phyloP scores from a whole-genome alignment of 2,113 vertebrate genomes.

The Callithrix jacchus region DNA sequence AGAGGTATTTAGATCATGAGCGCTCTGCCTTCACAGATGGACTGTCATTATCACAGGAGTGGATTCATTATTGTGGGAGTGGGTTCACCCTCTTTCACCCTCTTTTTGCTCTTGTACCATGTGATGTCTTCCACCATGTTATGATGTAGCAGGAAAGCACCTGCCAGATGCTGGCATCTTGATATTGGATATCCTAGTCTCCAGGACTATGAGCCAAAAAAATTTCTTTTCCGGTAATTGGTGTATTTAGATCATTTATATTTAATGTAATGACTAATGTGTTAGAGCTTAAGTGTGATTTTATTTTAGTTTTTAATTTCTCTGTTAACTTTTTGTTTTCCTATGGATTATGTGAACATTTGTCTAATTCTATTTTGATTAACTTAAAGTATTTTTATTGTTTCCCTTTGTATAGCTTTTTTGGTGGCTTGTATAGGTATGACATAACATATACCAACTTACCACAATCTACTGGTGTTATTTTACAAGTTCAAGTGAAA shows the following conservation, averaged over 20 bases:
- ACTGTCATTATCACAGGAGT: not conserved
- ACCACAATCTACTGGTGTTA: not conserved
- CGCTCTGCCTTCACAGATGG: not conserved
- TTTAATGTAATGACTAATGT: not conserved
- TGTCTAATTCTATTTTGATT: not conserved
- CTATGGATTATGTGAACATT: not conserved
- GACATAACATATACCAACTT: not conserved
- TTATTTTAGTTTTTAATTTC: not conserved
- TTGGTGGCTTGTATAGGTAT: not conserved
- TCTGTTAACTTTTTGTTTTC: not conserved
- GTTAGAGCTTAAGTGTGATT: not conserved
- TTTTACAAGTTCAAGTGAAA: slow-evolving; percentile 10
- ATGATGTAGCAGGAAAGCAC: not conserved
- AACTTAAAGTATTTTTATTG: not conserved
- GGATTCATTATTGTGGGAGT: not conserved
- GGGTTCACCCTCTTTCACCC: not conserved
- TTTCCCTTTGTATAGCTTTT: not conserved
- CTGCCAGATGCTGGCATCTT: not conserved
- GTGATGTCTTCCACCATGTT: not conserved
- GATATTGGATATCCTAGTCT: not conserved
- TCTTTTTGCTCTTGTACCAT: not conserved
- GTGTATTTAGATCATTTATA: not conserved
- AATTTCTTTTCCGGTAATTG: not conserved
- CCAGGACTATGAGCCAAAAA: not conserved
- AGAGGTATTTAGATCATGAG: not conserved